Conservation (phyloP, 2,888 invertebrate genomes). For the Hirtodrosophila duncani region DNA sequence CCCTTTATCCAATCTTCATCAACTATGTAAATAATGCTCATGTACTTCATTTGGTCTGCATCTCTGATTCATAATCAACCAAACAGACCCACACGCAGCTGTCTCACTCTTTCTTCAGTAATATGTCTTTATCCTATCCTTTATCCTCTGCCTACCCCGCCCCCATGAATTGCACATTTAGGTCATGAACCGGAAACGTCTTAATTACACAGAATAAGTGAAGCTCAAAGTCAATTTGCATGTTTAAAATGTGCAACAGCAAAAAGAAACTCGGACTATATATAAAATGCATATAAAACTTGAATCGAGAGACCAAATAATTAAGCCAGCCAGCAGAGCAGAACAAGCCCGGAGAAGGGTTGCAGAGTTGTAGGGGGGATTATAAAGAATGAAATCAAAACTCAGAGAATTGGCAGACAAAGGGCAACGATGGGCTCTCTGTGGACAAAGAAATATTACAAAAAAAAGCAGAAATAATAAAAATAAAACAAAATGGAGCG, state of each 20-base stretch:
- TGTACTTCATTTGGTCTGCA: no score
- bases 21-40: no score
- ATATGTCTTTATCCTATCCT: no score
- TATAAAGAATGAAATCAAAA: conserved; percentile 5
- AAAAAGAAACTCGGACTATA: conserved; percentile 12
- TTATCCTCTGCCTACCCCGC: background rate
- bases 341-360: conserved; percentile 43
- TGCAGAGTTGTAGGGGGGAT: background rate
- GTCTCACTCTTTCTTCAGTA: background rate
- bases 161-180: conserved; percentile 41
- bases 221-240: conserved; percentile 60
- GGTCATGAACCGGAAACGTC: conserved; percentile 67
- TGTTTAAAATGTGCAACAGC: conserved; percentile 27
- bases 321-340: conserved; percentile 57
- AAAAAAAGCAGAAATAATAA: conserved; percentile 1
- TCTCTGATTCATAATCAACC: no score
- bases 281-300: conserved; percentile 27
- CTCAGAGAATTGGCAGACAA: conserved; percentile 25
- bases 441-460: background rate
- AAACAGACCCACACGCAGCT: background rate
- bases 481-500: conserved; percentile 35
- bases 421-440: conserved; percentile 29
- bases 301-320: conserved; percentile 57
- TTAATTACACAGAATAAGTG: conserved; percentile 61
- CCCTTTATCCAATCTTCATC: no score